These are phyloP conservation scores for Oxytorus armatus DNA, from an alignment of 2,888 invertebrate genomes.

Conservation along the genomic window DNA sequence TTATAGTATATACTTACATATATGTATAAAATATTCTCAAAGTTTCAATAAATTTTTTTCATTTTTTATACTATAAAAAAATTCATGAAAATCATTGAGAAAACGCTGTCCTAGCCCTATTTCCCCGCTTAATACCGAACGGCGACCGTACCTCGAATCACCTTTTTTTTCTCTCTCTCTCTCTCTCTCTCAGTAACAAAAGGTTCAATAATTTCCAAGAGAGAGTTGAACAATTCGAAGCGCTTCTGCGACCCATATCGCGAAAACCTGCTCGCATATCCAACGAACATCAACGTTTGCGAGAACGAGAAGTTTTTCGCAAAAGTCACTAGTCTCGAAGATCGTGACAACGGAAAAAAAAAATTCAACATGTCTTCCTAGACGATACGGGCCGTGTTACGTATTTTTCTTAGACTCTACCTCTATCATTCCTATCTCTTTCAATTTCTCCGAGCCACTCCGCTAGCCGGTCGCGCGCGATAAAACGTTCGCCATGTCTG, in stretches of 20 bases:
- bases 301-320: conserved; percentile 24
- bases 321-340: conserved; percentile 21
- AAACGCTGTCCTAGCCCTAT: no score
- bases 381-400: conserved; percentile 18
- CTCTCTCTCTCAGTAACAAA: no score
- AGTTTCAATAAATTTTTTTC: no score
- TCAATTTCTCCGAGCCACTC: conserved; percentile 53
- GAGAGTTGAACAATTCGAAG: no score
- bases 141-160: no score
- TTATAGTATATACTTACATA: no score
- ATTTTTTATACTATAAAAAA: no score
- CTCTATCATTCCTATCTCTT: conserved; percentile 58
- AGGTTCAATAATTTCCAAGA: no score
- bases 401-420: not conserved
- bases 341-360: not conserved
- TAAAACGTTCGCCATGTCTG: conserved; percentile 45
- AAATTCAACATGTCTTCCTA: conserved; percentile 7
- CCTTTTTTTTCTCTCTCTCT: no score
- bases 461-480: conserved; percentile 2
- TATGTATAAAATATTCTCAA: no score
- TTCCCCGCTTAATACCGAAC: no score
- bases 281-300: not conserved
- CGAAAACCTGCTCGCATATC: not conserved
- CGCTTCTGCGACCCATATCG: not conserved
- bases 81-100: no score